Base-by-base conservation (phyloP, 2,113 vertebrate species). In the Galeopterus variegatus region DNA sequence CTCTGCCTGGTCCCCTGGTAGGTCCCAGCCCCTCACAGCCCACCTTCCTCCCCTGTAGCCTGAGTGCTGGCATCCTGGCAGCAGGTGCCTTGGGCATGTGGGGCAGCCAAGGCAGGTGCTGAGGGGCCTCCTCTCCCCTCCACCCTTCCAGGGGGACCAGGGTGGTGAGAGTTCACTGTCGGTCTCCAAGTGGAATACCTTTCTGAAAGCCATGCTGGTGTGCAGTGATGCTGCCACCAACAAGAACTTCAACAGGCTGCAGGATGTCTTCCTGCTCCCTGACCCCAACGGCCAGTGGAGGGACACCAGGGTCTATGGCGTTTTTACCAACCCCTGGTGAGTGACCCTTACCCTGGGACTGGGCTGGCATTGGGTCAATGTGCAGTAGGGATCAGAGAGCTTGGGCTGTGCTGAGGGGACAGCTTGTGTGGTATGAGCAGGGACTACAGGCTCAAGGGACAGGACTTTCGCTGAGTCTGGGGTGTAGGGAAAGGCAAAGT, bases 261-360 rank as follows among this genome's bases (percentile, higher is more conserved):
- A 99, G 50, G 99, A 99, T 0, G 96, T 99, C n/a, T 99, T 99
- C 91, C 98, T 99, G 0, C 97, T 99, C 19, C 98, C 98, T 0
- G 98, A 98, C 0, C 97, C 98, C 0, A 95, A n/a, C 0, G 97
- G 97, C 90, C 67, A 99, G 95, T 99, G 99, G 99, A 98, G 31
- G 2, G 89, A 98, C 36, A 99, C 99, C 0, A 98, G 96, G 52
- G 98, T 99, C 88, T 99, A 99, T 0, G 99, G 99, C 0, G 98
- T 99, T 41, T 99, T 99, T 98, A 99, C 99, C 23, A 99, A 99
- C 97, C 99, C 99, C 97, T 99, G 99, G 99, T 99, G 94, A 98
- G 99, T 85, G 79, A 18, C 56, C 19, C 33, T 84, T 8, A 3
- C 41, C n/a, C 56, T 31, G 21, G 82, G 24, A 31, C 79, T 18